Conservation (phyloP, 2,113 vertebrate genomes). For the Microcebus ravelobensis region DNA sequence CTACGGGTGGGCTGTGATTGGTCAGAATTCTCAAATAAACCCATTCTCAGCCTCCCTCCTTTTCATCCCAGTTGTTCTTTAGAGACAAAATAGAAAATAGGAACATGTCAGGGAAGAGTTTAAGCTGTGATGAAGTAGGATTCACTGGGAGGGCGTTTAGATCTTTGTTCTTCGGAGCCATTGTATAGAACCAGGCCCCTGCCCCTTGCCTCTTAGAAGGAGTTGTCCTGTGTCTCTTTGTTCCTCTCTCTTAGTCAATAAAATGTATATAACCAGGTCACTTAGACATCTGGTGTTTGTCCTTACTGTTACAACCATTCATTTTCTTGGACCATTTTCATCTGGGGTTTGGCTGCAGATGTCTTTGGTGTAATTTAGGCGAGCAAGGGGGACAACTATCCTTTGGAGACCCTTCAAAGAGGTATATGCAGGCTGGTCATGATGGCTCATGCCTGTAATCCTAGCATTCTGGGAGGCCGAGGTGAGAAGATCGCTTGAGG, state of each 20-base stretch:
- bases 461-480: too few species aligned
- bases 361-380: neutral
- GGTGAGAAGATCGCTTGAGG: too few species aligned
- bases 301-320: neutral
- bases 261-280: neutral
- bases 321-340: neutral
- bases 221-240: neutral
- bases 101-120: conserved; percentile 43
- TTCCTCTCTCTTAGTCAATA: conserved; percentile 23
- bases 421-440: neutral
- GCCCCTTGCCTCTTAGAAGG: neutral
- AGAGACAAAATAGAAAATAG: conserved; percentile 52
- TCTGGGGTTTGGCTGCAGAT: neutral
- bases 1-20: neutral
- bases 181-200: fast-evolving
- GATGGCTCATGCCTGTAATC: too few species aligned
- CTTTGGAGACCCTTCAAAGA: neutral
- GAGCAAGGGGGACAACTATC: neutral
- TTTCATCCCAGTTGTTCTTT: conserved; percentile 38
- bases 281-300: neutral
- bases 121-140: neutral
- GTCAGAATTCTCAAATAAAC: conserved; percentile 53
- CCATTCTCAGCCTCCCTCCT: neutral
- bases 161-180: neutral
- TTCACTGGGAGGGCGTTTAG: fast-evolving